A percentile compares a stretch with the other conserved stretches of the same genome.
phyloP scores from a whole-genome alignment of 2,113 vertebrate species.

The Gorsachius goisagi region DNA sequence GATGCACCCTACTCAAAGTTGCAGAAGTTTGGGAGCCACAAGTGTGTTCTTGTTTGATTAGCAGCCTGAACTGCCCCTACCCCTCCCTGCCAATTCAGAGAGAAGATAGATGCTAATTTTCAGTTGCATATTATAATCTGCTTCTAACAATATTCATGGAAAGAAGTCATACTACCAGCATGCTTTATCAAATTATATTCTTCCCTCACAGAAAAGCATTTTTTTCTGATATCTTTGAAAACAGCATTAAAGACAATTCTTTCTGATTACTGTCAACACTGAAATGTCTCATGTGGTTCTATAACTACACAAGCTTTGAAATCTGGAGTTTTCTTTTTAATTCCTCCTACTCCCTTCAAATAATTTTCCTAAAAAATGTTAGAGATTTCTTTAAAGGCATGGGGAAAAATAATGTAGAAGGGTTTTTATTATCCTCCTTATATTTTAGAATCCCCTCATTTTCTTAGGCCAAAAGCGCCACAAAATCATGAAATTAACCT shows the following conservation, averaged over 20 bases:
- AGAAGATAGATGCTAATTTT: not conserved
- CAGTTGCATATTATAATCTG: not conserved
- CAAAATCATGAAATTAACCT: not conserved
- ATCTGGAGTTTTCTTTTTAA: not conserved
- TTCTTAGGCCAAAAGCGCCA: not conserved
- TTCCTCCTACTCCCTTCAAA: not conserved
- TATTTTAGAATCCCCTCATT: not conserved
- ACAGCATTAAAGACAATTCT: not conserved
- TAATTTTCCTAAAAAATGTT: not conserved
- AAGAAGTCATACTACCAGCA: not conserved
- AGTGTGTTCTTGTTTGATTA: not conserved
- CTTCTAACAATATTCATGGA: not conserved
- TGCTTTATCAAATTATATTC: not conserved
- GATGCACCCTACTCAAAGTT: not conserved
- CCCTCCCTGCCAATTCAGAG: not conserved
- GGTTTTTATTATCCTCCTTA: not conserved
- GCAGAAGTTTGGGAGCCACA: not conserved
- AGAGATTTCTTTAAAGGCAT: not conserved
- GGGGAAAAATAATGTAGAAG: not conserved
- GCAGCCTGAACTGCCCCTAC: not conserved
- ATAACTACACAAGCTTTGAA: not conserved
- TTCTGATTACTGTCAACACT: conserved; percentile 30
- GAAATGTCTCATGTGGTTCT: not conserved
- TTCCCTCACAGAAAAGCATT: not conserved
- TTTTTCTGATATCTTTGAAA: conserved; percentile 14